phyloP scores from a whole-genome alignment of 1,140 invertebrate species.

The Drosophila sp. region DNA sequence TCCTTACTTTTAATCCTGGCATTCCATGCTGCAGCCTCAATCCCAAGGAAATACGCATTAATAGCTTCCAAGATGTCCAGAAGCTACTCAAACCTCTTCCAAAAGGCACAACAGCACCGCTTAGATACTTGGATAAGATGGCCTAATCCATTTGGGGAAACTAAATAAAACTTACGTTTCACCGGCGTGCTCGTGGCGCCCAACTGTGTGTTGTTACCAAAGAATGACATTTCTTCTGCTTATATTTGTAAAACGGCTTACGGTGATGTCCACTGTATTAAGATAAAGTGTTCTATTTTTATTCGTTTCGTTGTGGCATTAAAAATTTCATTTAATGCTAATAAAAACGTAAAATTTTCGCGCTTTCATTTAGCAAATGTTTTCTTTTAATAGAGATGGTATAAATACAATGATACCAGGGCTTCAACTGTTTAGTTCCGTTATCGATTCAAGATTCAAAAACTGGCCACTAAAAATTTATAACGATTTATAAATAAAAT shows the following conservation, averaged over 20 bases:
- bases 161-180: conserved; percentile 65
- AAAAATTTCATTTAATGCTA: conserved; percentile 34
- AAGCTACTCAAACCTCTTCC: conserved; percentile 43
- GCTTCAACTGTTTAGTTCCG: not conserved
- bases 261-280: not conserved
- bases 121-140: conserved; percentile 60
- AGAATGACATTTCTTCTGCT: conserved; percentile 63
- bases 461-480: too few relatives aligned
- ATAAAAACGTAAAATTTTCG: conserved; percentile 61
- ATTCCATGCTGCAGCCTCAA: conserved; percentile 40
- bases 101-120: conserved; percentile 13
- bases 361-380: conserved; percentile 41
- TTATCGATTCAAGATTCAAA: too few relatives aligned
- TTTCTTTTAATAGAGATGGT: conserved; percentile 3
- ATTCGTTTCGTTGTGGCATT: not conserved
- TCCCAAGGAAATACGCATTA: conserved; percentile 54
- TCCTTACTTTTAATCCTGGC: not conserved
- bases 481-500: too few relatives aligned
- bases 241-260: not conserved
- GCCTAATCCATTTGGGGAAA: conserved; percentile 24
- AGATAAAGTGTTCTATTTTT: not conserved
- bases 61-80: conserved; percentile 52
- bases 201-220: conserved; percentile 74
- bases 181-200: conserved; percentile 81
- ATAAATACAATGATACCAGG: too few relatives aligned